Percentiles rank a stretch among this genome's conserved stretches.
phyloP scores from a whole-genome alignment of 2,888 invertebrate genomes.

The Hipparchia semele region DNA sequence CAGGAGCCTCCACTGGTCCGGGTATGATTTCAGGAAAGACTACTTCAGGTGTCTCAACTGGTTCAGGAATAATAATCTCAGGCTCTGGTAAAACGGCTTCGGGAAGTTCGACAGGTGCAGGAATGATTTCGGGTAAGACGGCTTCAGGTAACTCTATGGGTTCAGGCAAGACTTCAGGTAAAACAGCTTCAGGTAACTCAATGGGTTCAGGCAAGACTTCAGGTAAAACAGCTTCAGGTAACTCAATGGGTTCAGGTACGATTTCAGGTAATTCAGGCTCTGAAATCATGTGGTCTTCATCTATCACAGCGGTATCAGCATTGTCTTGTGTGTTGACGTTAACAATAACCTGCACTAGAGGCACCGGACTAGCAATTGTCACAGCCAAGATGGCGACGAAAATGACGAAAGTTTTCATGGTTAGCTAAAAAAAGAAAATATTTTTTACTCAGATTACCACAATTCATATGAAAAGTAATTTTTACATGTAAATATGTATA shows the following conservation, averaged over 20 bases:
- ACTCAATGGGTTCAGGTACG: constrained; percentile 11
- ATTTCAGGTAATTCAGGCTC: constrained; percentile 32
- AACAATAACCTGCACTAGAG: constrained; percentile 56
- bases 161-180: constrained; percentile 30
- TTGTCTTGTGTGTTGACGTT: constrained; percentile 50
- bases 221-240: constrained; percentile 19
- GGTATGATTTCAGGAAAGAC: constrained; percentile 16
- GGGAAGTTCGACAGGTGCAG: background rate
- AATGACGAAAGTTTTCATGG: constrained; percentile 57
- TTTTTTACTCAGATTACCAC: background rate
- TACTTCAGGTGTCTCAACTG: background rate
- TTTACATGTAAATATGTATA: no score
- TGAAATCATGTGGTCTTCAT: constrained; percentile 25
- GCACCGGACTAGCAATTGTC: constrained; percentile 56
- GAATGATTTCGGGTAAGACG: constrained; percentile 31
- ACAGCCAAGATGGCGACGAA: constrained; percentile 56
- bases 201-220: constrained; percentile 11
- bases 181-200: constrained; percentile 11
- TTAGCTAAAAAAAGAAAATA: constrained; percentile 25
- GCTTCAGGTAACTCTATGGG: constrained; percentile 33
- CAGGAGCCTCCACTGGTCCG: constrained; percentile 2
- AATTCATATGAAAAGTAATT: no score
- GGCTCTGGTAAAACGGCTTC: constrained; percentile 16
- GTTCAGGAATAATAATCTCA: background rate
- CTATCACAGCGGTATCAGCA: constrained; percentile 25